Base-by-base conservation (phyloP, 2,113 vertebrate species). In the Hyla sarda region DNA sequence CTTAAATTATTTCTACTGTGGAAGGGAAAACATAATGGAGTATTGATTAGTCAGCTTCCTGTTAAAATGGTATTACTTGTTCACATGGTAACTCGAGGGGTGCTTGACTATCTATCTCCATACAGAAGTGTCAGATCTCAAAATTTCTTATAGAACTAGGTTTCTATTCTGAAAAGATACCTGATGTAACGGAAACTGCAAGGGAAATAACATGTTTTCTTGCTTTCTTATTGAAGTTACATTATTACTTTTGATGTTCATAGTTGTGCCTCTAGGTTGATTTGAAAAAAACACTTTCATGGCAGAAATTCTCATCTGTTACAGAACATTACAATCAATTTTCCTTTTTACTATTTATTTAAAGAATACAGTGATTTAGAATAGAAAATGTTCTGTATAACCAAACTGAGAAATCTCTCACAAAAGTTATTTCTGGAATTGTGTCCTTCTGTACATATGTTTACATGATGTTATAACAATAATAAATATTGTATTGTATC, bases 171-270 rank as follows among this genome's bases (percentile, higher is more conserved):
- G 16, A 30, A 19, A 32, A n/a, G 0, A 32, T 54, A 21, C 75
- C 25, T 21, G 3, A 21, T 77, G 30, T 32, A 23, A 52, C 3
- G 28, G 21, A 5, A 34, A 56, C 25, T 30, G 28, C 14, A 34
- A 77, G 23, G 3, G 9, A 71, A 71, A 71, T 37, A 23, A 37
- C 16, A 37, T 11, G 9, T 71, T 71, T 23, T 23, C 67, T 32
- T 52, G 25, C 74, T 52, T 77, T 30, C 23, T 30, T 77, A 21
- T 77, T 52, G 74, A 77, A 32, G 74, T 52, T 32, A 54, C 25
- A 54, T 52, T 77, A 77, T 77, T 77, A 77, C 74, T 30, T 75
- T 75, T 77, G 25, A 77, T 77, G 74, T 52, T 77, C 23, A 11
- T 21, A 28, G 52, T 77, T 32, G 47, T 54, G 74, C 74, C 74